These are phyloP conservation scores for Xiphydria camelus DNA, from an alignment of 2,888 invertebrate genomes.

Conservation along the genomic window DNA sequence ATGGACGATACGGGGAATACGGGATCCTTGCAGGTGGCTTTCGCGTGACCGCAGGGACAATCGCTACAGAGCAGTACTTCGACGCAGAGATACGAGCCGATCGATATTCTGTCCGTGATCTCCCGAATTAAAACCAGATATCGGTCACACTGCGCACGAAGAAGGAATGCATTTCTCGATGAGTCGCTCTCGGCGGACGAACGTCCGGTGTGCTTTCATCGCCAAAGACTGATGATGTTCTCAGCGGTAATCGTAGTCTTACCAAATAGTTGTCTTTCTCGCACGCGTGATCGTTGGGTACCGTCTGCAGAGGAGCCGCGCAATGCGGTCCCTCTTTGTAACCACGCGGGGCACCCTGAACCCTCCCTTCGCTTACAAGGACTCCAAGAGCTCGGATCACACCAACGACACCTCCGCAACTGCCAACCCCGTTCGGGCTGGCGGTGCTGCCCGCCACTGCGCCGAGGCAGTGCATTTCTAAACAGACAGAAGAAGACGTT, in stretches of 20 bases:
- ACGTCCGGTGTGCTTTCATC: too few relatives aligned
- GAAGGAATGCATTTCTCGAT: slow-evolving; percentile 2
- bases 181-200: too few relatives aligned
- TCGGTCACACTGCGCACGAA: slow-evolving; percentile 46
- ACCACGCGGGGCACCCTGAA: slow-evolving; percentile 60
- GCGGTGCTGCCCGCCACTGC: slow-evolving; percentile 45
- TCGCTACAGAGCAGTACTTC: slow-evolving; percentile 78
- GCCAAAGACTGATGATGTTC: slow-evolving; percentile 6
- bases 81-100: slow-evolving; percentile 65
- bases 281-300: slow-evolving; percentile 59
- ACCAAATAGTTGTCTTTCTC: slow-evolving; percentile 61
- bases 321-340: slow-evolving; percentile 74
- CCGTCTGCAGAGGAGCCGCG: slow-evolving; percentile 54
- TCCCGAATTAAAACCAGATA: slow-evolving; percentile 52
- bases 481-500: slow-evolving; percentile 18
- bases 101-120: slow-evolving; percentile 45
- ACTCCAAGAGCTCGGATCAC: slow-evolving; percentile 56
- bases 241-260: slow-evolving; percentile 29
- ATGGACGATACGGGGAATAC: slow-evolving; percentile 50
- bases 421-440: slow-evolving; percentile 30
- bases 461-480: slow-evolving; percentile 56
- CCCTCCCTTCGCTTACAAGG: slow-evolving; percentile 55
- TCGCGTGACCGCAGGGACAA: slow-evolving; percentile 63
- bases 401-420: slow-evolving; percentile 47
- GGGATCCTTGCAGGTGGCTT: slow-evolving; percentile 49